Percentiles rank a stretch among this genome's conserved stretches.
Conservation (phyloP, 2,888 invertebrate genomes). For the Trachelus iudaicus region DNA sequence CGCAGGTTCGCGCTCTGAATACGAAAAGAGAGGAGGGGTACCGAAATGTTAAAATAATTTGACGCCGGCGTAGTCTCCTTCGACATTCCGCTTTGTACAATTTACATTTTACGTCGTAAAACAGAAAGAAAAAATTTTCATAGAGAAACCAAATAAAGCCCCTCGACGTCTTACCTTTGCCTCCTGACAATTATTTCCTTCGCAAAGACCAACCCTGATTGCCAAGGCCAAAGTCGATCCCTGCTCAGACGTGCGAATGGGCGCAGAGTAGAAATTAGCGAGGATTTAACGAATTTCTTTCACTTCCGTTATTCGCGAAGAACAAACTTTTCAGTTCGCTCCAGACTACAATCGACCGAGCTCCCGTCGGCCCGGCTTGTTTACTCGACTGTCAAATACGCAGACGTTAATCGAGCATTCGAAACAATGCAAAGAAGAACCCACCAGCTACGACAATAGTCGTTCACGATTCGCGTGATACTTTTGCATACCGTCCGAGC, state of each 20-base stretch:
- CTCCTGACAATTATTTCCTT: background rate
- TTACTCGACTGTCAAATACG: background rate
- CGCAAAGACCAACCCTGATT: background rate
- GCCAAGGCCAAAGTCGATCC: background rate
- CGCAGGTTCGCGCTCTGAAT: background rate
- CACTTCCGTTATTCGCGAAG: background rate
- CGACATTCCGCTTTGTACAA: background rate
- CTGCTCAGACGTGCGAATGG: background rate
- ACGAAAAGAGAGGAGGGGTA: background rate
- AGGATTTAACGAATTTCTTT: background rate
- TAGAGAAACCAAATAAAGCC: too few species aligned
- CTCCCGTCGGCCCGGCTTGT: background rate
- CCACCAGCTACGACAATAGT: background rate
- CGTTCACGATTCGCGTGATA: background rate
- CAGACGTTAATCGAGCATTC: background rate
- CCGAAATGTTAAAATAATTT: background rate
- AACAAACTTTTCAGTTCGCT: background rate
- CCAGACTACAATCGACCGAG: background rate
- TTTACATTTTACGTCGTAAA: background rate
- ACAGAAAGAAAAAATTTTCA: too few species aligned
- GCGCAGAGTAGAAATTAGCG: background rate
- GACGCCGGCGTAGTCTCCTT: background rate
- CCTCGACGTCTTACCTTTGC: background rate
- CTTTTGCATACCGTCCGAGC: background rate
- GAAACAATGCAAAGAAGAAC: background rate